Base-by-base conservation (phyloP, 2,113 vertebrate species). In the Ursus arctos region DNA sequence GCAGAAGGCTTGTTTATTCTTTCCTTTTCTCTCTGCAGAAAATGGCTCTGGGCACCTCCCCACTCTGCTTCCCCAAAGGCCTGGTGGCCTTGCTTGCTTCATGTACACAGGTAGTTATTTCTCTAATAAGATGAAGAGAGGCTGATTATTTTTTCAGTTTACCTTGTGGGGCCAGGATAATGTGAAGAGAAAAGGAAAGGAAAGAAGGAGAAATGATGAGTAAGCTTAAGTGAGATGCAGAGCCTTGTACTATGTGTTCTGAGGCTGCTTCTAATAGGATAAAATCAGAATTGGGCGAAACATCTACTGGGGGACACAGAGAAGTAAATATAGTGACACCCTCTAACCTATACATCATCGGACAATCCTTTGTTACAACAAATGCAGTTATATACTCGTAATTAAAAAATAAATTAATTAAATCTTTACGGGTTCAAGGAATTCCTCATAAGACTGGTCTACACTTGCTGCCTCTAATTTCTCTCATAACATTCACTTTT, bases 1-100 rank as follows among this genome's bases (percentile, higher is more conserved):
- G 96, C 72, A 94, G 72, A 40, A 61, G 47, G 0, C 36, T 92
- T 92, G 67, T 86, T 95, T 95, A 83, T 96, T 86, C 59, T 84
- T 91, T 72, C 65, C 91, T 95, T 65, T 80, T 53, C 51, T 95
- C 76, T 86, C 95, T 67, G 67, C 85, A 97, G 81, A 97, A 98
- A 94, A 97, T 72, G 85, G 95, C 63, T 51, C 69, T 87, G 57
- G 88, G n/a, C 83, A 88, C 79, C 80, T 94, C 93, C 93, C 80
- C 15, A 51, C 40, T 77, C 81, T 85, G 79, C 26, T 67, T 97
- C 79, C 95, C 86, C 43, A 55, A 85, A 84, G 71, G 40, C 76
- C 69, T 13, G 8, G 18, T 74, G 55, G 74, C 61, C 92, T 71
- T 83, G 43, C 94, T 90, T 51, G 80, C 51, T 76, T 86, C 93